A percentile compares a stretch with the other conserved stretches of the same genome.
Conservation (phyloP, 1,140 invertebrate genomes). For the Calephelis nemesis region DNA sequence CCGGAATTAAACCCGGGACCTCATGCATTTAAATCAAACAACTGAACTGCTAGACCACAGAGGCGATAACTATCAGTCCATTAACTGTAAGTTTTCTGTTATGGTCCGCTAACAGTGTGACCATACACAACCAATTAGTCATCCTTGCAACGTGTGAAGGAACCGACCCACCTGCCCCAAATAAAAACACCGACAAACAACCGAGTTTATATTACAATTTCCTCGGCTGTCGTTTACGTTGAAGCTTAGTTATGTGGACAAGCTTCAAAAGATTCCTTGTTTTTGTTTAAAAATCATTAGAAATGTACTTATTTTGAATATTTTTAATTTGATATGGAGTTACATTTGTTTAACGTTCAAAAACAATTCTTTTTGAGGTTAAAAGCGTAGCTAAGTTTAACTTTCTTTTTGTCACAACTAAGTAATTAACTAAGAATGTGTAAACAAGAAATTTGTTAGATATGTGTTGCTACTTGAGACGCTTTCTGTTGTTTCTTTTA, state of each 20-base stretch:
- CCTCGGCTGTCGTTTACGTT: slow-evolving; percentile 43
- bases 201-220: slow-evolving; percentile 28
- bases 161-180: slow-evolving; percentile 57
- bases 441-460: too few species aligned
- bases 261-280: slow-evolving; percentile 13
- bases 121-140: slow-evolving; percentile 45
- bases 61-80: too few species aligned
- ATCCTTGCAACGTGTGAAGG: slow-evolving; percentile 44
- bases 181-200: slow-evolving; percentile 15
- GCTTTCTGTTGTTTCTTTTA: too few species aligned
- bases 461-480: too few species aligned
- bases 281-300: background rate
- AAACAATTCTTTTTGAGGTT: background rate
- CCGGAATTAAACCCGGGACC: too few species aligned
- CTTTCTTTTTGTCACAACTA: too few species aligned
- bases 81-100: background rate
- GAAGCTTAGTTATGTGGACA: slow-evolving; percentile 29
- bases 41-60: too few species aligned
- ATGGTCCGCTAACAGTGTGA: slow-evolving; percentile 31
- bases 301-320: slow-evolving; percentile 5
- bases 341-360: slow-evolving; percentile 1
- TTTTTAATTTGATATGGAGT: background rate
- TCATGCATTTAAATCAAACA: too few species aligned
- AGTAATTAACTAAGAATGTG: background rate
- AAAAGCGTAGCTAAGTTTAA: background rate